Evolutionary conservation across 2,888 invertebrate genomes (phyloP), one percentile per base, ranked within the genome.

Genomic region (Hydrotaea cyrtoneurina): DNA sequence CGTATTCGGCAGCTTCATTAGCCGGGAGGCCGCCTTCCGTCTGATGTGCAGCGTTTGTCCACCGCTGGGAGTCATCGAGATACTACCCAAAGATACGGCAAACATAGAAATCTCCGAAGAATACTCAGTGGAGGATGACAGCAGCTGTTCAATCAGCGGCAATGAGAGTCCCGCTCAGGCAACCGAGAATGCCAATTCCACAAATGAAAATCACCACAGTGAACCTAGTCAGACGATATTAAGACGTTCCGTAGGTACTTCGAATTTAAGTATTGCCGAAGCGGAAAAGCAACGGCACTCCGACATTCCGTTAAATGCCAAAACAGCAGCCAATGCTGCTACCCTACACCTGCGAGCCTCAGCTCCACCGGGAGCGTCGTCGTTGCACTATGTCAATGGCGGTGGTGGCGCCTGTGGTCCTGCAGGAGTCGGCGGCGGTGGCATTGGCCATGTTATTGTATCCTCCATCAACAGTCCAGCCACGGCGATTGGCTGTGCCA

Each of bases 1-100:
- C 90, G 96, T 97, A 72, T 98, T 98, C 93, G 97, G 97, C 66
- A 97, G 97, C 84, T 94, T 98, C 86, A 94, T 98, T 88, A 97
- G 97, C 39, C 94, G 98, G 64, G 98, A 98, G 91, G 95, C 96
- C 86, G 97, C 98, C 0, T 97, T 96, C 93, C 95, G 96, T 89
- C 94, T 97, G 85, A 97, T 98, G 96, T 95, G 94, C 90, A 96
- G 96, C 88, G 96, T 98, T 31, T 98, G 97, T 96, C 95, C 95
- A 89, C 94, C 91, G 87, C 72, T 93, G 90, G 89, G 92, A 89
- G 90, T 90, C 59, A 90, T 91, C 57, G 92, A 91, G 81, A 85
- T 89, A 39, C 73, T 89, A 72, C 89, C 89, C 55, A 91, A 91
- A 85, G 85, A 88, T 87, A 91, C 91, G 73, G 89, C 87, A 50